Base-by-base conservation (phyloP, 2,888 invertebrate genomes). In the Synanthedon tipuliformis region DNA sequence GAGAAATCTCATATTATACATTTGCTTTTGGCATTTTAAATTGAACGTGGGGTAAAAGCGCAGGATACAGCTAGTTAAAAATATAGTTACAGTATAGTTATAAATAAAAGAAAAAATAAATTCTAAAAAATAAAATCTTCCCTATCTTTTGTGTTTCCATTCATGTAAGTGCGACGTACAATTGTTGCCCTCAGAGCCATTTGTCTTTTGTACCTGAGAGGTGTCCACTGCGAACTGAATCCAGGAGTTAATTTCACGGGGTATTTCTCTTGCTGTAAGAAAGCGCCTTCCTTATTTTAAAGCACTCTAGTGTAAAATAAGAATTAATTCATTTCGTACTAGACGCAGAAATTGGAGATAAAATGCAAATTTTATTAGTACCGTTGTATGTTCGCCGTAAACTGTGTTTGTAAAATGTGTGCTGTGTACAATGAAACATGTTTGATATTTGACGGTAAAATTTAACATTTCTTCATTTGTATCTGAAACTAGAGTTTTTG, bases 161-260 rank as follows among this genome's bases (percentile, higher is more conserved):
- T 65, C 61, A 60, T 62, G 67, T 65, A 66, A 71, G 64, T 66
- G 57, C 60, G 57, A 52, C 57, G 64, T 65, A 61, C 62, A 64
- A 62, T 69, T 65, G 60, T 66, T 66, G 61, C 62, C 67, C 68
- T 57, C 61, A 18, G 56, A 58, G 71, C 75, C 74, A 73, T 83
- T 81, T 79, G 68, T 83, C 81, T 81, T 72, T 56, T 63, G 66
- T 68, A 80, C 79, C 82, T 81, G 81, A 73, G 69, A 76, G 73
- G 75, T 83, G 82, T 84, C 83, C 81, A 75, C 73, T 66, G 73
- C 61, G 74, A 69, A 78, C 75, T 69, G 72, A 73, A 76, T 75
- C 77, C 76, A 69, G 72, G 73, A 82, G 82, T 78, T 82, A 84
- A 84, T 84, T 84, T 85, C 84, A 83, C 84, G 81, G 81, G 71